These are phyloP conservation scores for Phalacrocorax brasilianus DNA, from an alignment of 2,113 vertebrate species.

Conservation along the genomic window DNA sequence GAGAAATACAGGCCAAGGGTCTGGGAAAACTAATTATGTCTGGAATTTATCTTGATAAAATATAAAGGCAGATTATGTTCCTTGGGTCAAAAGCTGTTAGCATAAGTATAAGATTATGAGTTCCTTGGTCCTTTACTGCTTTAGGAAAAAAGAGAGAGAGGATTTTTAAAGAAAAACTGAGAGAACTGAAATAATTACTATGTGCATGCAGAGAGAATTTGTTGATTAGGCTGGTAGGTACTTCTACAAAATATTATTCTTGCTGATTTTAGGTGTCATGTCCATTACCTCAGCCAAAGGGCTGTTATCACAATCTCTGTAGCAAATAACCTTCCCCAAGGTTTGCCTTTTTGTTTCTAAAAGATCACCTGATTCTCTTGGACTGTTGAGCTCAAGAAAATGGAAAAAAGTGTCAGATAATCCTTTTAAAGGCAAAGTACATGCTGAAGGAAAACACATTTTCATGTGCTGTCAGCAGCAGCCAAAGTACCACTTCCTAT, in stretches of 20 bases:
- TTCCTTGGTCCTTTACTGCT: not conserved
- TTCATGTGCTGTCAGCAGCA: not conserved
- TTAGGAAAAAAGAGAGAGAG: not conserved
- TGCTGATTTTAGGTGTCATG: not conserved
- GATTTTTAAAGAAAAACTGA: not conserved
- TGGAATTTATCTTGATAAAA: constrained; percentile 59
- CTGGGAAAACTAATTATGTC: constrained; percentile 22
- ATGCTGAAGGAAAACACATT: not conserved
- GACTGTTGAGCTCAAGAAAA: not conserved
- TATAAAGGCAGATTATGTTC: constrained; percentile 11
- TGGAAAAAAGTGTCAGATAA: not conserved
- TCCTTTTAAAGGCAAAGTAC: not conserved
- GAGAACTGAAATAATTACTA: not conserved
- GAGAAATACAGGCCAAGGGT: constrained; percentile 12
- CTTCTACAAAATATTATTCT: not conserved
- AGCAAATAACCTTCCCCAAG: not conserved
- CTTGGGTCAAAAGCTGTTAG: constrained; percentile 16
- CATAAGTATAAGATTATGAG: not conserved
- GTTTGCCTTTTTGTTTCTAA: not conserved
- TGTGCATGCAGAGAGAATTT: not conserved
- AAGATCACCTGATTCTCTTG: not conserved
- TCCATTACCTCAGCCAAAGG: not conserved
- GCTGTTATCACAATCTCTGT: not conserved
- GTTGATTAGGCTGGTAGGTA: not conserved
- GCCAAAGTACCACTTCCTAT: not conserved